Evolutionary conservation across 1,140 invertebrate species (phyloP).

Genomic region (Musca domestica): DNA sequence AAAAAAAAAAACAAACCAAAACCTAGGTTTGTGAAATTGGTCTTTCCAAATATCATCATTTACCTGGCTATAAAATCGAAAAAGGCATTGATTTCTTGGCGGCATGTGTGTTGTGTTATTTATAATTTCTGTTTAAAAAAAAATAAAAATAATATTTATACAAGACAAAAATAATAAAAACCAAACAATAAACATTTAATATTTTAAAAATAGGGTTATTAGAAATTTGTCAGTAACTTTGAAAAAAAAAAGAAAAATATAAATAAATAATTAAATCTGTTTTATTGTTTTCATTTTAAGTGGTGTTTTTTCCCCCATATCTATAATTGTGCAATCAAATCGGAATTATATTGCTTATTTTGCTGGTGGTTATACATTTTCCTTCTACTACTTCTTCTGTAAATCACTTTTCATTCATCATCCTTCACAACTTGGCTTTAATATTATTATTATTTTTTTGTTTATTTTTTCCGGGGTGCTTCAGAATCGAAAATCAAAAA

Average conservation of each 20-base stretch:
- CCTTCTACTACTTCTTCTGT: not conserved
- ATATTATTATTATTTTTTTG: too few species aligned
- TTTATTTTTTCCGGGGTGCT: too few species aligned
- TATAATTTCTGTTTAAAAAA: constrained; percentile 33
- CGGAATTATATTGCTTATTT: too few species aligned
- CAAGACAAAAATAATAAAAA: not conserved
- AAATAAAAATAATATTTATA: constrained; percentile 6
- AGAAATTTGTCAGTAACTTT: too few species aligned
- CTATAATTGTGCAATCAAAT: too few species aligned
- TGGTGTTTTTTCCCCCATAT: not conserved
- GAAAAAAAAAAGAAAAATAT: too few species aligned
- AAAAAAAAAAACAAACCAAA: not conserved
- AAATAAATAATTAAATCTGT: too few species aligned
- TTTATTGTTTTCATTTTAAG: not conserved
- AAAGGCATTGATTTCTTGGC: constrained; percentile 60
- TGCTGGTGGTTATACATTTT: not conserved
- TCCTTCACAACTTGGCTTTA: too few species aligned
- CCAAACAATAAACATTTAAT: too few species aligned
- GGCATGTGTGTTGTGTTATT: constrained; percentile 46
- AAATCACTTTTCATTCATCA: constrained; percentile 4
- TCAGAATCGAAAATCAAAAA: too few species aligned
- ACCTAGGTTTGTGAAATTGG: not conserved
- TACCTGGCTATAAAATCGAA: constrained; percentile 24
- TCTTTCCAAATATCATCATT: not conserved
- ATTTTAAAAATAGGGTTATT: too few species aligned